phyloP scores from a whole-genome alignment of 2,797 vertebrate species.

The Peromyscus nudipes region DNA sequence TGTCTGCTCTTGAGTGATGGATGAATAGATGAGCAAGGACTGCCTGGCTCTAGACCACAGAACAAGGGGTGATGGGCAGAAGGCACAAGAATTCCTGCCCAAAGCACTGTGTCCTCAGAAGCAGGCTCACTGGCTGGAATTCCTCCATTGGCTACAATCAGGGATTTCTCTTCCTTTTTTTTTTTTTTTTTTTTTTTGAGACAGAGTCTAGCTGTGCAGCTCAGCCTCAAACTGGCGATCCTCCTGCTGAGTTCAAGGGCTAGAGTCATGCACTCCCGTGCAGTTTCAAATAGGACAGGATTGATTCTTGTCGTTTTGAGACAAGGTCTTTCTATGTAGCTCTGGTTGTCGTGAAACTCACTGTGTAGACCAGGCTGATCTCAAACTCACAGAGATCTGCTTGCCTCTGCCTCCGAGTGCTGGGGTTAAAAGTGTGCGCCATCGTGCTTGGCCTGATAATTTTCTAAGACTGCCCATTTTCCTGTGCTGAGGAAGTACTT shows the following conservation, averaged over 20 bases:
- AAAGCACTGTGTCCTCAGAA: neutral
- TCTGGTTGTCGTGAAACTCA: neutral
- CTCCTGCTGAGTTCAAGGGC: neutral
- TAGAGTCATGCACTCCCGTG: neutral
- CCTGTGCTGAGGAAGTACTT: conserved; percentile 32
- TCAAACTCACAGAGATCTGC: neutral
- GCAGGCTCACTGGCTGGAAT: neutral
- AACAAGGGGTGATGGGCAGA: neutral
- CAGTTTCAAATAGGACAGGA: neutral
- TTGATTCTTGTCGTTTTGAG: neutral
- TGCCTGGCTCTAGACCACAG: neutral
- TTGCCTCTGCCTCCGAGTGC: neutral
- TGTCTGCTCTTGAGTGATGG: neutral
- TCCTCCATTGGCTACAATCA: neutral
- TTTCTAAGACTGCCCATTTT: neutral
- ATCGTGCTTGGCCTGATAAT: neutral
- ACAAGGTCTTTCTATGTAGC: neutral
- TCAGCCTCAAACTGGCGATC: neutral
- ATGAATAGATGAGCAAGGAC: neutral
- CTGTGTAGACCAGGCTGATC: neutral
- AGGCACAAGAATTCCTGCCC: neutral
- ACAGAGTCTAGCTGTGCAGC: neutral
- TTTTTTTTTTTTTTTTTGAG: neutral
- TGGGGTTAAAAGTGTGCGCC: neutral
- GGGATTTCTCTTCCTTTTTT: neutral